phyloP scores from a whole-genome alignment of 2,113 vertebrate species.

The Halcyon malimbica region DNA sequence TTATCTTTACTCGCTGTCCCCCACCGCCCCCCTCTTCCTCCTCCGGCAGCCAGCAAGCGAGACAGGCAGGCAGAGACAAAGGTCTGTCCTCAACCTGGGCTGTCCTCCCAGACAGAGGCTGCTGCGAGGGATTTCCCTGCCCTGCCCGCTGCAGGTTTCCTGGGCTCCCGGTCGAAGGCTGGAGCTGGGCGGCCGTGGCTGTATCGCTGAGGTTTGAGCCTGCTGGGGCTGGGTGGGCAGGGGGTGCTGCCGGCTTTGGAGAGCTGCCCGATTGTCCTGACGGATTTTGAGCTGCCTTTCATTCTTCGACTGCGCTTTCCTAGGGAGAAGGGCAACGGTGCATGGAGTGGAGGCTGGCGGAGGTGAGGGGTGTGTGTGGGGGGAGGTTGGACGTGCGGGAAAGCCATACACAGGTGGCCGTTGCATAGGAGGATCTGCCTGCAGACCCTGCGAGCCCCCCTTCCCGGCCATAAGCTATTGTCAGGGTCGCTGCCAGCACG shows the following conservation, averaged over 20 bases:
- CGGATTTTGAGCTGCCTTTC: conserved; percentile 3
- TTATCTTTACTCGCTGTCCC: conserved; percentile 64
- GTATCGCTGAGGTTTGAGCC: conserved; percentile 41
- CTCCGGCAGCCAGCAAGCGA: conserved; percentile 21
- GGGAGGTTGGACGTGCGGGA: background rate
- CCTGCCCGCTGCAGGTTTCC: conserved; percentile 38
- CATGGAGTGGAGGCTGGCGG: background rate
- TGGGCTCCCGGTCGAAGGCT: background rate
- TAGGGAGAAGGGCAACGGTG: conserved; percentile 16
- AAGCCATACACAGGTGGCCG: conserved; percentile 21
- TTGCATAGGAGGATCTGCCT: background rate
- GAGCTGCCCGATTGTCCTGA: background rate
- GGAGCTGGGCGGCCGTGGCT: background rate
- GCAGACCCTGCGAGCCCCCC: background rate
- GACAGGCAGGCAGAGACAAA: conserved; percentile 66
- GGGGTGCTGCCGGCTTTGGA: background rate
- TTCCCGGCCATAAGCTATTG: conserved; percentile 22
- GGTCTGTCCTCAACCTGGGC: conserved; percentile 66
- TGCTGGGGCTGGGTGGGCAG: conserved; percentile 37
- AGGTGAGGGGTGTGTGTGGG: background rate
- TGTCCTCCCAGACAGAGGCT: conserved; percentile 17
- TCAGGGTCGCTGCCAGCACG: background rate
- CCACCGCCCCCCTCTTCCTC: conserved; percentile 57
- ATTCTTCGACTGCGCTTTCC: background rate
- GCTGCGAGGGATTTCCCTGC: conserved; percentile 50